A percentile compares a stretch with the other conserved stretches of the same genome.
Conservation (phyloP, 37 sponge, comb jelly and placozoan genomes). For the Petrosia ficiformis region DNA sequence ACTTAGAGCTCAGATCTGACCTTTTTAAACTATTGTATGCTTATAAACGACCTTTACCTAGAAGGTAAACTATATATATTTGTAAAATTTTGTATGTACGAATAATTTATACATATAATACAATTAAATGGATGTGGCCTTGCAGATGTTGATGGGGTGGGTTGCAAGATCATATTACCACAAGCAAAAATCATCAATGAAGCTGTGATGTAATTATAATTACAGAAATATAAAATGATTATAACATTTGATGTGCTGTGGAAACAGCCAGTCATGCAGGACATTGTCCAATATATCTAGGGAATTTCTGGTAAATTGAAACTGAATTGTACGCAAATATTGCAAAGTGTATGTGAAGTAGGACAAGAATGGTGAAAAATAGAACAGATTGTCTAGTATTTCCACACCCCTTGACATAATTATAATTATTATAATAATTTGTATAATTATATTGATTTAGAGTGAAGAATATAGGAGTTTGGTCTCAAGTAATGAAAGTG, state of each 20-base stretch:
- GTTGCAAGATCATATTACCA: background rate
- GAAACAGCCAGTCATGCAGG: too few relatives aligned
- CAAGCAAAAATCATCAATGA: too few relatives aligned
- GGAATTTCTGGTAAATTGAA: too few relatives aligned
- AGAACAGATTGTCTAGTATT: background rate
- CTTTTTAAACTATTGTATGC: constrained; percentile 63
- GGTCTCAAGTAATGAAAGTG: constrained; percentile 69
- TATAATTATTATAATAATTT: too few relatives aligned
- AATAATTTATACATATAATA: background rate
- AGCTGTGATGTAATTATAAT: too few relatives aligned
- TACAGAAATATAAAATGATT: too few relatives aligned
- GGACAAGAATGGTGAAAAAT: too few relatives aligned
- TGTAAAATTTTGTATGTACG: background rate
- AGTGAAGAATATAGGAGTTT: constrained; percentile 71
- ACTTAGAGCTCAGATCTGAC: constrained; percentile 77
- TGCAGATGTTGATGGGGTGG: background rate
- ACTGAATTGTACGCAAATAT: too few relatives aligned
- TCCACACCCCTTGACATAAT: too few relatives aligned
- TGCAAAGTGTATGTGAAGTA: too few relatives aligned
- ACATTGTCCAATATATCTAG: too few relatives aligned
- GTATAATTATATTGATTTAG: constrained; percentile 11
- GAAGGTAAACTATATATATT: constrained; percentile 32
- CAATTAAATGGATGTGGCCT: background rate
- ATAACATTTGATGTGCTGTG: too few relatives aligned
- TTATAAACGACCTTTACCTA: constrained; percentile 64